phyloP scores from a whole-genome alignment of 2,888 invertebrate species.

The Chrysolina oricalcia region DNA sequence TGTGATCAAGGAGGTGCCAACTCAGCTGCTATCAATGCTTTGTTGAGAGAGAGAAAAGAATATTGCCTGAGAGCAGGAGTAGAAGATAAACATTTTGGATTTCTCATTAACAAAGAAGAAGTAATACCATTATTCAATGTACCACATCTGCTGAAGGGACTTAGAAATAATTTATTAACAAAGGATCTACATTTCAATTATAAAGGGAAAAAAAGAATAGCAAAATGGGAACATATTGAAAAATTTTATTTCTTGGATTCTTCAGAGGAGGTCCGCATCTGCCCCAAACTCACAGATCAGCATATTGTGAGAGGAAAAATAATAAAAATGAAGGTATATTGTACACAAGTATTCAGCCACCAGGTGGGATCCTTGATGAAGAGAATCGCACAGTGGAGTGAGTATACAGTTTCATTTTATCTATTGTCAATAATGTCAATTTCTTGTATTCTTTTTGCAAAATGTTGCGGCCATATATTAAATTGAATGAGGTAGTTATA shows the following conservation, averaged over 20 bases:
- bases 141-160: neutral
- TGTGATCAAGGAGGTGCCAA: neutral
- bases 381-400: neutral
- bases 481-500: too few relatives aligned
- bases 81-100: conserved; percentile 4
- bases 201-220: neutral
- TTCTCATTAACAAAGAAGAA: neutral
- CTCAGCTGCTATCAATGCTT: neutral
- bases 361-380: conserved; percentile 7
- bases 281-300: conserved; percentile 7
- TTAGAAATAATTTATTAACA: neutral
- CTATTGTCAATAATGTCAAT: too few relatives aligned
- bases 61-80: neutral
- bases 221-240: conserved; percentile 1
- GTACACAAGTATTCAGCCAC: too few relatives aligned
- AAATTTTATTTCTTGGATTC: neutral
- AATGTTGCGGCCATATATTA: too few relatives aligned
- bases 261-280: too few relatives aligned
- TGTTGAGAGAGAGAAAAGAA: neutral
- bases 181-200: neutral
- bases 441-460: too few relatives aligned
- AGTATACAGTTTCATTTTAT: neutral
- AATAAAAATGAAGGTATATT: neutral
- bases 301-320: conserved; percentile 14
- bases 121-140: neutral